Conservation (phyloP, 2,113 vertebrate species). For the Larimichthys crocea region DNA sequence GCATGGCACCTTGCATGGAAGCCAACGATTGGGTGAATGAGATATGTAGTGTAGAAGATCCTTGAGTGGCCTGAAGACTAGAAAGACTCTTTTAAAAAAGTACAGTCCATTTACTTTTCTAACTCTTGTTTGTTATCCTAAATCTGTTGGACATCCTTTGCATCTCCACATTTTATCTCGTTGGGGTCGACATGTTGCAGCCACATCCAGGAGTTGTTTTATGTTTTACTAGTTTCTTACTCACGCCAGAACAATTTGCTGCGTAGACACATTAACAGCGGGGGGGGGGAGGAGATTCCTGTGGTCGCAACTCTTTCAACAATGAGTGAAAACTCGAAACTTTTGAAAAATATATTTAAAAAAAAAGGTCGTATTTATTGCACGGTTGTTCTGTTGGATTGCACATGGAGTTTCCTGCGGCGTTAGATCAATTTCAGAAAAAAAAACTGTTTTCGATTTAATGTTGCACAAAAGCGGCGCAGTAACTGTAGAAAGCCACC, state of each 20-base stretch:
- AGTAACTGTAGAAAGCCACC: not conserved
- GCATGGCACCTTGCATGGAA: no score
- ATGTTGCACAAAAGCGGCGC: not conserved
- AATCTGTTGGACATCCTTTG: no score
- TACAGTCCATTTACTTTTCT: no score
- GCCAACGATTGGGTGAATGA: no score
- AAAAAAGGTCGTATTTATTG: not conserved
- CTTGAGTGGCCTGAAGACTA: no score
- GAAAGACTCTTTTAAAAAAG: no score
- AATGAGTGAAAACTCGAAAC: not conserved
- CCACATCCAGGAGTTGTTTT: not conserved
- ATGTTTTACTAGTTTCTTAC: not conserved
- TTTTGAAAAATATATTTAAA: not conserved
- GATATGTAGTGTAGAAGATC: no score
- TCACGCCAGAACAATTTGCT: not conserved
- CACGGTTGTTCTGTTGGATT: not conserved
- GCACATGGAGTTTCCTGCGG: not conserved
- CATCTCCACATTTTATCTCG: not conserved
- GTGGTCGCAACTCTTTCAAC: not conserved
- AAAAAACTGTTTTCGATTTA: not conserved
- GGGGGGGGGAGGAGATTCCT: not conserved
- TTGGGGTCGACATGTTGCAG: not conserved
- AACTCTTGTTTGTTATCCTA: no score
- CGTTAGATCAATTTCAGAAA: not conserved
- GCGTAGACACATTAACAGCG: no score